A percentile compares a stretch with the other conserved stretches of the same genome.
phyloP scores from a whole-genome alignment of 2,888 invertebrate species.

The Melieria omissa region DNA sequence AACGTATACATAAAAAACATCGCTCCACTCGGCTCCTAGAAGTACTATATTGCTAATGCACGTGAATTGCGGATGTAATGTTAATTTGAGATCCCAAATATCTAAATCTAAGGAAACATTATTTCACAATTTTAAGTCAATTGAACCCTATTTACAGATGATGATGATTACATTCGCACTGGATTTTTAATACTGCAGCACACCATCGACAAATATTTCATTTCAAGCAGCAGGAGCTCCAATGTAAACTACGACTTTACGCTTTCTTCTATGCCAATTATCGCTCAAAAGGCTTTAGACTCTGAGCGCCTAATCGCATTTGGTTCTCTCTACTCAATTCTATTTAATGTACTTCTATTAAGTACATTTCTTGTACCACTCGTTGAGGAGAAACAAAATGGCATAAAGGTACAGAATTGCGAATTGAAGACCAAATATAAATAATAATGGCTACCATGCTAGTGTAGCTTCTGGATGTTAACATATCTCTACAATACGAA shows the following conservation, averaged over 20 bases:
- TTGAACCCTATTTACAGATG: constrained; percentile 53
- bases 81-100: too few species aligned
- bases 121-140: too few species aligned
- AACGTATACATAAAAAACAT: too few species aligned
- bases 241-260: constrained; percentile 46
- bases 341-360: constrained; percentile 57
- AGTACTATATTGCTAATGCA: too few species aligned
- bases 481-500: background rate
- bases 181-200: constrained; percentile 72
- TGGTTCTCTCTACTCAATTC: constrained; percentile 55
- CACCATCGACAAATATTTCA: constrained; percentile 71
- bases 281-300: constrained; percentile 47
- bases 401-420: constrained; percentile 68
- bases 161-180: constrained; percentile 67
- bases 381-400: constrained; percentile 72
- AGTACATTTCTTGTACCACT: constrained; percentile 68
- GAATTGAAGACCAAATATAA: background rate
- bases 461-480: too few species aligned
- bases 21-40: too few species aligned
- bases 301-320: constrained; percentile 53
- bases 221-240: constrained; percentile 55
- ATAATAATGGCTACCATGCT: too few species aligned
- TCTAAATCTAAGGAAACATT: too few species aligned
- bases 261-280: constrained; percentile 55
- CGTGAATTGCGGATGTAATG: too few species aligned